Evolutionary conservation across 2,113 vertebrate species (phyloP), one percentile per base, ranked within the genome.

Genomic region (Cricetomys ansorgei): DNA sequence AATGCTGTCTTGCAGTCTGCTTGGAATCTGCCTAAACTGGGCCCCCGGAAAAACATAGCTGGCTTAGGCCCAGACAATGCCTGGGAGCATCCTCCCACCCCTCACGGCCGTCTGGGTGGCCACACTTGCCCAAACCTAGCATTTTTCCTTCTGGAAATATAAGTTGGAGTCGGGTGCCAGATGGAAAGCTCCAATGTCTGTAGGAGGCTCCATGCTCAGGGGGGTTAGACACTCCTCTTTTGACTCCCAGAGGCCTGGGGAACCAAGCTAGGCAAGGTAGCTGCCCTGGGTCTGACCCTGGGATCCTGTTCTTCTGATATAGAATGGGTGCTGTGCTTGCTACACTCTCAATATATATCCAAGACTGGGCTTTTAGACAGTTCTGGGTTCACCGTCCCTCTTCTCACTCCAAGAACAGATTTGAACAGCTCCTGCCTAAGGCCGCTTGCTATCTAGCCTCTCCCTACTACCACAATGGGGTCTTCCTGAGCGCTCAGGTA

Each of bases 121-220:
- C 93, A 70, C 13, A 4, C 94, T 96, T 96, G 94, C 92, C 93
- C 83, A 73, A 94, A 96, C 93, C 92, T 81, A 94, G 57, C 91
- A 87, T 92, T 84, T 96, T 94, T 57, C 97, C 83, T 95, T 89
- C 43, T 96, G 96, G 95, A 96, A 97, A 92, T 85, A 94, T 53
- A 88, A 88, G 45, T 13, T 85, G 75, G 12, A 57, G 3, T 76
- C 7, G 45, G 37, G 31, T 72, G 70, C 94, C 95, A 96, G 92
- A 25, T 48, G 16, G 94, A 89, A 85, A 79, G 89, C 55, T 43
- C 31, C 5, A 7, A 48, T 43, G 17, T 92, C 85, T 96, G 50
- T 50, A 53, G 93, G 89, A 94, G 81, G 96, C 70, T 92, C 55
- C 0, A 12, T 5, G 65, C 40, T 7, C 62, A 37, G 94, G 83